phyloP scores from a whole-genome alignment of 2,113 vertebrate genomes.

The Felis chaus region DNA sequence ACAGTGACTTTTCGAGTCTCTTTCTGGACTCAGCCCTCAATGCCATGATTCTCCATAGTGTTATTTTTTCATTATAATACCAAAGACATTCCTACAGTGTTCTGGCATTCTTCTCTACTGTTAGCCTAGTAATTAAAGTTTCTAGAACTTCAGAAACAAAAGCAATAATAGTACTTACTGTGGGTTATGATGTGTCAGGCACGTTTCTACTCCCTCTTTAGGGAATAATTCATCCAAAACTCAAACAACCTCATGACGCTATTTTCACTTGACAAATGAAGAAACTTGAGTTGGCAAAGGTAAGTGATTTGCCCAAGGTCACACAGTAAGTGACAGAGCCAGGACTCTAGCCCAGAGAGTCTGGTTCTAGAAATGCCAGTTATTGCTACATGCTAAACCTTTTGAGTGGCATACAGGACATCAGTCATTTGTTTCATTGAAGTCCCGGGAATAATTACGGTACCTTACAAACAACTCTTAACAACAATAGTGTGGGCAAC shows the following conservation, averaged over 20 bases:
- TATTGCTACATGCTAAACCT: fast-evolving
- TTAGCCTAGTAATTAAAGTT: neutral
- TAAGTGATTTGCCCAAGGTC: neutral
- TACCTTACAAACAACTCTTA: neutral
- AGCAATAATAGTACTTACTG: neutral
- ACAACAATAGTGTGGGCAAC: neutral
- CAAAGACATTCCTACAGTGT: neutral
- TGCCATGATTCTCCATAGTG: neutral
- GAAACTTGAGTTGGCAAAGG: neutral
- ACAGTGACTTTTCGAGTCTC: neutral
- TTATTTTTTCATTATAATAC: neutral
- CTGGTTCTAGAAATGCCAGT: neutral
- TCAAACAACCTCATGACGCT: neutral
- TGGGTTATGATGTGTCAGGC: neutral
- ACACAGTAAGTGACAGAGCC: neutral
- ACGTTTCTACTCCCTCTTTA: neutral
- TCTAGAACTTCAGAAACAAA: neutral
- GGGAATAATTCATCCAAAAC: neutral
- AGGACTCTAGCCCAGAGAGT: neutral
- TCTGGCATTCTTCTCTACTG: neutral
- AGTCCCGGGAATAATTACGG: neutral
- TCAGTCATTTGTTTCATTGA: neutral
- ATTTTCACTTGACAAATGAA: neutral
- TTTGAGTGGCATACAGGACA: neutral
- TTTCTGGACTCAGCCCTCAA: neutral